A percentile compares a stretch with the other conserved stretches of the same genome.
phyloP scores from a whole-genome alignment of 2,113 vertebrate genomes.

The Sigmodon hispidus region DNA sequence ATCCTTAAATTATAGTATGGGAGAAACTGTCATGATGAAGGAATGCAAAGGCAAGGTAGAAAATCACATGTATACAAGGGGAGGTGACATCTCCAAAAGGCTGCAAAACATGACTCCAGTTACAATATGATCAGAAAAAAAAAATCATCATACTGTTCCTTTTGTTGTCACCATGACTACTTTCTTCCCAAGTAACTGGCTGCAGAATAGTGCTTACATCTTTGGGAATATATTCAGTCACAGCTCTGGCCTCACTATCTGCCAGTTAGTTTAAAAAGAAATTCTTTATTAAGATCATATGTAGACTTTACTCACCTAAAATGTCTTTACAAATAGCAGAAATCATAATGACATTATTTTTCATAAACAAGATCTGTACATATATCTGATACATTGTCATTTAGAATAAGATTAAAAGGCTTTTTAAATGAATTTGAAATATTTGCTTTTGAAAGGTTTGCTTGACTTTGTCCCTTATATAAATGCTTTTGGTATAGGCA shows the following conservation, averaged over 20 bases:
- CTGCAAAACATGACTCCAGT: not conserved
- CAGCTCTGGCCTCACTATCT: not conserved
- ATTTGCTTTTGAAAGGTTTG: not conserved
- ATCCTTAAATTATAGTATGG: conserved; percentile 60
- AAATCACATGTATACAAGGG: conserved; percentile 48
- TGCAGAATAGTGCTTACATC: not conserved
- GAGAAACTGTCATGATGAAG: conserved; percentile 29
- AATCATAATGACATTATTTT: not conserved
- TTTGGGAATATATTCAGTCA: conserved; percentile 1
- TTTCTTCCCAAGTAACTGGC: not conserved
- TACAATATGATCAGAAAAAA: not conserved
- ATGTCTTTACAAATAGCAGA: not conserved
- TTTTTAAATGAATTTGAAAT: not conserved
- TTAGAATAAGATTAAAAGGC: not conserved
- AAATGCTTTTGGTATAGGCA: not conserved
- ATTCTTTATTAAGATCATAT: conserved; percentile 10
- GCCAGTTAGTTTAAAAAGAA: conserved; percentile 1
- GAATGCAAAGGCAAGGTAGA: not conserved
- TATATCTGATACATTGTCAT: not conserved
- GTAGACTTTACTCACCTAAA: not conserved
- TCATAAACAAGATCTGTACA: not conserved
- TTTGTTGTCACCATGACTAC: not conserved
- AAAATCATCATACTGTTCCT: not conserved
- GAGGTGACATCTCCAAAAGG: not conserved
- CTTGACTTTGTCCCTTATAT: conserved; percentile 30